These are phyloP conservation scores for Poeciliopsis turneri DNA, from an alignment of 2,797 vertebrate genomes.

Conservation along the genomic window DNA sequence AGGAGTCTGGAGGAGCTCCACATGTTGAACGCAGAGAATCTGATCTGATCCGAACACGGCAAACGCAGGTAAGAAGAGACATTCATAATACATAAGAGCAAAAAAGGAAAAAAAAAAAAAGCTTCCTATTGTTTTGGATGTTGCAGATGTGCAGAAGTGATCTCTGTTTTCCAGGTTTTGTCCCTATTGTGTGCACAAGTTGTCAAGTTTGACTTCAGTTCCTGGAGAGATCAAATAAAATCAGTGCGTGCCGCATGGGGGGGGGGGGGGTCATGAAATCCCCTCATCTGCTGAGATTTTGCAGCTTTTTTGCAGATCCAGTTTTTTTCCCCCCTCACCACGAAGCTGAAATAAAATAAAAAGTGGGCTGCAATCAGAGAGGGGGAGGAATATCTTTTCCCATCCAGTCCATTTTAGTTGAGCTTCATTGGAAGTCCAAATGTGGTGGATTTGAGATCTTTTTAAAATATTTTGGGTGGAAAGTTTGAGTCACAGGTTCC, in stretches of 20 bases:
- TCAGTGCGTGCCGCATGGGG: neutral
- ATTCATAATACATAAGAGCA: neutral
- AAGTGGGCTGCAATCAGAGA: slow-evolving; percentile 23
- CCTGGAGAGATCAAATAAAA: slow-evolving; percentile 16
- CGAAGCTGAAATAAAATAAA: slow-evolving; percentile 41
- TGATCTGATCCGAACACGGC: neutral
- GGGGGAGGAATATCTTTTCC: slow-evolving; percentile 6
- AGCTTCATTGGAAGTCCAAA: slow-evolving; percentile 50
- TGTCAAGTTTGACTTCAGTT: slow-evolving; percentile 41
- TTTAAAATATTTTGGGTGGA: slow-evolving; percentile 1
- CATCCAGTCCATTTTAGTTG: slow-evolving; percentile 35
- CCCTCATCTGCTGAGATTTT: slow-evolving; percentile 26
- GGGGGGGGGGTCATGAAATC: neutral
- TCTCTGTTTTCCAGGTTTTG: neutral
- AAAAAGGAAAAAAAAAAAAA: no score
- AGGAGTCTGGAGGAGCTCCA: slow-evolving; percentile 22
- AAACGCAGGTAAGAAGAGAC: slow-evolving; percentile 49
- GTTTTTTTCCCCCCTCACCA: slow-evolving; percentile 43
- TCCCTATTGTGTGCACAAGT: neutral
- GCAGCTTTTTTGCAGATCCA: slow-evolving; percentile 12
- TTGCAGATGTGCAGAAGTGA: neutral
- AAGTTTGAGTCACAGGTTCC: slow-evolving; percentile 31
- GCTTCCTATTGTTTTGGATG: neutral
- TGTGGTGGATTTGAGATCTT: slow-evolving; percentile 28
- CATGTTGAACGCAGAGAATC: slow-evolving; percentile 29